Evolutionary conservation across 2,888 invertebrate species (phyloP).

Genomic region (Ophioninae sp.): DNA sequence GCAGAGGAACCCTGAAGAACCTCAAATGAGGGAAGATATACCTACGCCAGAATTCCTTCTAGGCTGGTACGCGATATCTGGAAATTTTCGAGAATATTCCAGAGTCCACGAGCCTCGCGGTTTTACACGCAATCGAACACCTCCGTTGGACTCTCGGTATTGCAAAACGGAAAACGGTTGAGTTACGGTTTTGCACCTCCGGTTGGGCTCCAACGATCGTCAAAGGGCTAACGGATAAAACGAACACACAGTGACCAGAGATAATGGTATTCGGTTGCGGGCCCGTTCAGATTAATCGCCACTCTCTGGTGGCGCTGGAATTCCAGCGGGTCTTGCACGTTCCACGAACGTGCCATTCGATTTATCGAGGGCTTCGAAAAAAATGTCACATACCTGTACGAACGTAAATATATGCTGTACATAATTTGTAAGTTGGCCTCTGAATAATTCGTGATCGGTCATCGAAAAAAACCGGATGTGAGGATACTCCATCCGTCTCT

Average conservation of each 20-base stretch:
- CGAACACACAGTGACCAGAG: background rate
- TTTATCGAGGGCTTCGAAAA: background rate
- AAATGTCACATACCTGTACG: background rate
- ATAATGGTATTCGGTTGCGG: conserved; percentile 18
- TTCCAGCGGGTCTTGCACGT: conserved; percentile 9
- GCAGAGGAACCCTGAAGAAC: background rate
- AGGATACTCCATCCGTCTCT: conserved; percentile 27
- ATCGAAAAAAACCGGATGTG: conserved; percentile 44
- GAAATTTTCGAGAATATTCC: conserved; percentile 59
- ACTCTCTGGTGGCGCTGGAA: conserved; percentile 24
- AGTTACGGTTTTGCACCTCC: conserved; percentile 50
- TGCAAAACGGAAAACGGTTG: conserved; percentile 27
- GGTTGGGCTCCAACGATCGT: conserved; percentile 9
- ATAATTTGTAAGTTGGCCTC: background rate
- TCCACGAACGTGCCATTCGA: conserved; percentile 10
- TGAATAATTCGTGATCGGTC: conserved; percentile 34
- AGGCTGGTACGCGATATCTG: background rate
- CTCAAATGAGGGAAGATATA: background rate
- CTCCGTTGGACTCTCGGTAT: conserved; percentile 40
- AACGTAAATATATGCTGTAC: too few relatives aligned
- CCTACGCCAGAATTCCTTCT: conserved; percentile 65
- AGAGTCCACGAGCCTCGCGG: conserved; percentile 48
- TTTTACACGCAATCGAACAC: conserved; percentile 60
- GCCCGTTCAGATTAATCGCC: conserved; percentile 29
- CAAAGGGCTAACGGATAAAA: conserved; percentile 10